These are phyloP conservation scores for Pelodytes ibericus DNA, from an alignment of 2,797 vertebrate genomes.

Conservation along the genomic window DNA sequence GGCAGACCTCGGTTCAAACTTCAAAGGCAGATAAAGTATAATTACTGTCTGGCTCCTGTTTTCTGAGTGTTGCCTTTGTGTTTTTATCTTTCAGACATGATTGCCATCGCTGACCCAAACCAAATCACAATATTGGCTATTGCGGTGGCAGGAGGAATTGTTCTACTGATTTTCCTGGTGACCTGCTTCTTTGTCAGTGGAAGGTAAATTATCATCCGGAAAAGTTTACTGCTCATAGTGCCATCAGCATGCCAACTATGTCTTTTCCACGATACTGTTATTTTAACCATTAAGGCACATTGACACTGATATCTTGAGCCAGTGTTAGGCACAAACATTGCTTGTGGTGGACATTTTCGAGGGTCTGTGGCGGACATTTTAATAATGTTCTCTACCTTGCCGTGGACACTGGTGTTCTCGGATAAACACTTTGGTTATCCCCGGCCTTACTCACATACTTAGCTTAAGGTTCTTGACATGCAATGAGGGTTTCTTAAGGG, in stretches of 20 bases:
- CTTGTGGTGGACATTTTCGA: no score
- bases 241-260: background rate
- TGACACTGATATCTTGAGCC: no score
- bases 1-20: background rate
- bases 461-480: no score
- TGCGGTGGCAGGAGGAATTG: constrained; percentile 78
- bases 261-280: background rate
- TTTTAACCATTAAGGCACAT: no score
- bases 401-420: no score
- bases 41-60: background rate
- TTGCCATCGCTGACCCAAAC: constrained; percentile 82
- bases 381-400: no score
- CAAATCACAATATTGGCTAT: constrained; percentile 82
- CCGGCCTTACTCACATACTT: no score
- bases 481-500: no score
- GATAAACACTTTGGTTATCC: no score
- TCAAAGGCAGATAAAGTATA: background rate
- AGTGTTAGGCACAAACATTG: no score
- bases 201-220: constrained; percentile 68
- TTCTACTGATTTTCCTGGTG: constrained; percentile 82
- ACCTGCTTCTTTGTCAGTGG: constrained; percentile 83
- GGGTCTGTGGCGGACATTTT: no score
- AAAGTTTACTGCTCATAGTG: background rate
- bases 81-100: constrained; percentile 70
- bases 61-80: background rate